Percentiles rank a stretch among this genome's conserved stretches.
Evolutionary conservation across 2,113 vertebrate species (phyloP).

Genomic region (Chaetorhynchus papuensis): DNA sequence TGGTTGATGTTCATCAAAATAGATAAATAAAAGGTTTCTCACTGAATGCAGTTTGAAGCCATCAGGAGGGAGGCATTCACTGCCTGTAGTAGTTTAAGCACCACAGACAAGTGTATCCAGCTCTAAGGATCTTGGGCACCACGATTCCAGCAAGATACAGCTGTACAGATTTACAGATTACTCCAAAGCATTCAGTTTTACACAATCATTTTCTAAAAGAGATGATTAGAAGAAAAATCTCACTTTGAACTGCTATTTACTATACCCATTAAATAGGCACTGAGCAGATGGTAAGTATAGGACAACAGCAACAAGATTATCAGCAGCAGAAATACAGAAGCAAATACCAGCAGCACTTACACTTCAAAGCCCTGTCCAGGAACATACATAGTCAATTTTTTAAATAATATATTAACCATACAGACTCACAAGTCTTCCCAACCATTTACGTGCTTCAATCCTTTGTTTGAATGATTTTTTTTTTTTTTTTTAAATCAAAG

Average conservation of each 20-base stretch:
- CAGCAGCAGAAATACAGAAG: background rate
- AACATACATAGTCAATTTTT: background rate
- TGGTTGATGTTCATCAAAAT: background rate
- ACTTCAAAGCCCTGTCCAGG: background rate
- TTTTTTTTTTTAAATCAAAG: background rate
- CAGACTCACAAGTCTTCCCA: background rate
- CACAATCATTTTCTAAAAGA: background rate
- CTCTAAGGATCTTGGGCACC: background rate
- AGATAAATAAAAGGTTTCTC: background rate
- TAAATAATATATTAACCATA: slow-evolving; percentile 3
- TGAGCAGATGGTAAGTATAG: slow-evolving; percentile 41
- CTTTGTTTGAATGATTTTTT: background rate
- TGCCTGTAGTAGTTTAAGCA: background rate
- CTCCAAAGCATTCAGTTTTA: background rate
- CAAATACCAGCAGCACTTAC: background rate
- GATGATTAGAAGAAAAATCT: slow-evolving; percentile 15
- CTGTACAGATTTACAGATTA: background rate
- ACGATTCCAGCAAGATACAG: background rate
- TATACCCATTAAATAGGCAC: background rate
- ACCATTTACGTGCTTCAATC: background rate
- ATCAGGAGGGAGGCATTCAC: background rate
- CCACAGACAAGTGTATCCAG: background rate
- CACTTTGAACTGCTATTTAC: slow-evolving; percentile 29
- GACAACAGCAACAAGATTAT: background rate
- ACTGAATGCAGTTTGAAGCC: background rate